Evolutionary conservation across 2,888 invertebrate genomes (phyloP).

Genomic region (Hartigia nigra): DNA sequence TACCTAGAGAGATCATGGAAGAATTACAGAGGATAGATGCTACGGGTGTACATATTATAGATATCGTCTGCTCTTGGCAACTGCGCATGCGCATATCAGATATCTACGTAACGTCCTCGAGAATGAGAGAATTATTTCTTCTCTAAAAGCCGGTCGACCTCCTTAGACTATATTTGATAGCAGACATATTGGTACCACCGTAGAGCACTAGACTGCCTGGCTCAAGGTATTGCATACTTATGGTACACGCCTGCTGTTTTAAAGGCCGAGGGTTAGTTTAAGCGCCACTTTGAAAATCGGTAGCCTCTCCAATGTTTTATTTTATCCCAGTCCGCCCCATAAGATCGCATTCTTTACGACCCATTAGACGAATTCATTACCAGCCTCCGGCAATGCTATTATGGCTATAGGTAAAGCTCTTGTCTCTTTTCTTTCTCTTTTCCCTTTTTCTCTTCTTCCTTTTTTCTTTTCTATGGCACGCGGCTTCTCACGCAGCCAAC

Average conservation of each 20-base stretch:
- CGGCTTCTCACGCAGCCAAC: conserved; percentile 15
- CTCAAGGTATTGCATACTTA: background rate
- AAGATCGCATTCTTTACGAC: conserved; percentile 66
- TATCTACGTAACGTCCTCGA: background rate
- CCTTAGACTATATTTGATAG: background rate
- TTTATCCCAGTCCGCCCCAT: conserved; percentile 63
- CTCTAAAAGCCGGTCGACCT: background rate
- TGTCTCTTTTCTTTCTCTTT: conserved; percentile 39
- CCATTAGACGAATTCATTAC: conserved; percentile 67
- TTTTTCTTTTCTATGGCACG: conserved; percentile 23
- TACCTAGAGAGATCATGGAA: conserved; percentile 38
- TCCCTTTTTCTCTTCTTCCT: conserved; percentile 29
- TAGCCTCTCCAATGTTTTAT: conserved; percentile 62
- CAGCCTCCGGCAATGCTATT: conserved; percentile 51
- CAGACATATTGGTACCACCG: background rate
- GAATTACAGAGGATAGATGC: conserved; percentile 40
- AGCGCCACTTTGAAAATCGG: conserved; percentile 56
- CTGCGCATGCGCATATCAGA: background rate
- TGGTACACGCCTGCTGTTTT: conserved; percentile 10
- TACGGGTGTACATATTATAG: background rate
- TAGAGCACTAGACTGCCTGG: background rate
- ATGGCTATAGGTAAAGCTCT: conserved; percentile 48
- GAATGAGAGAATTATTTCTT: background rate
- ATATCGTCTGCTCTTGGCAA: background rate
- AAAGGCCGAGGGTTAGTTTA: conserved; percentile 51